Conservation (phyloP, 1,140 invertebrate species). For the Eumaeus atala region DNA sequence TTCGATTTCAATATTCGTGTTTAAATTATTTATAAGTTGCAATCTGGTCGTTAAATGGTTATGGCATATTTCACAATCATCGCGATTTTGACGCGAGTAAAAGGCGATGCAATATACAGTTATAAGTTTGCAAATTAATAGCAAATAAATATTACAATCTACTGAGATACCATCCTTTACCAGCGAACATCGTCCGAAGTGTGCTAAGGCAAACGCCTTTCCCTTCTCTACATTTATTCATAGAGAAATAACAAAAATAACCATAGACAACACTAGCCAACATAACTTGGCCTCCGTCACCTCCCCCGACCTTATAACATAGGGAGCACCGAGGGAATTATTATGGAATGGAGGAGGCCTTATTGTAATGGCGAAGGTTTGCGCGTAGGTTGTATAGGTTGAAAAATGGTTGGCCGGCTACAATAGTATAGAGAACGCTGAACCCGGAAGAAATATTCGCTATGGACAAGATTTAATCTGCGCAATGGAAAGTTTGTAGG, state of each 20-base stretch:
- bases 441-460: conserved; percentile 63
- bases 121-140: conserved; percentile 30
- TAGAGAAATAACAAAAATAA: conserved; percentile 72
- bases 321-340: conserved; percentile 14
- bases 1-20: no score
- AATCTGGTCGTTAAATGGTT: no score
- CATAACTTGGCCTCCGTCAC: conserved; percentile 29
- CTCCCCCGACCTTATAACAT: conserved; percentile 15
- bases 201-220: conserved; percentile 71
- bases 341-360: conserved; percentile 31
- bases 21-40: no score
- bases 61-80: no score
- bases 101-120: no score
- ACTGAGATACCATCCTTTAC: conserved; percentile 51
- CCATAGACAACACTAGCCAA: conserved; percentile 50
- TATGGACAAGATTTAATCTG: conserved; percentile 62
- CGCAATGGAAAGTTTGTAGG: conserved; percentile 42
- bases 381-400: conserved; percentile 65
- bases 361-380: conserved; percentile 31
- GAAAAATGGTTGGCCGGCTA: conserved; percentile 62
- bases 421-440: conserved; percentile 63
- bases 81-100: no score
- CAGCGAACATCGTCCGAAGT: conserved; percentile 62
- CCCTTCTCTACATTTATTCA: conserved; percentile 66
- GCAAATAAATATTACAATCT: conserved; percentile 47